Evolutionary conservation across 2,888 invertebrate genomes (phyloP).

Genomic region (Leucania comma): DNA sequence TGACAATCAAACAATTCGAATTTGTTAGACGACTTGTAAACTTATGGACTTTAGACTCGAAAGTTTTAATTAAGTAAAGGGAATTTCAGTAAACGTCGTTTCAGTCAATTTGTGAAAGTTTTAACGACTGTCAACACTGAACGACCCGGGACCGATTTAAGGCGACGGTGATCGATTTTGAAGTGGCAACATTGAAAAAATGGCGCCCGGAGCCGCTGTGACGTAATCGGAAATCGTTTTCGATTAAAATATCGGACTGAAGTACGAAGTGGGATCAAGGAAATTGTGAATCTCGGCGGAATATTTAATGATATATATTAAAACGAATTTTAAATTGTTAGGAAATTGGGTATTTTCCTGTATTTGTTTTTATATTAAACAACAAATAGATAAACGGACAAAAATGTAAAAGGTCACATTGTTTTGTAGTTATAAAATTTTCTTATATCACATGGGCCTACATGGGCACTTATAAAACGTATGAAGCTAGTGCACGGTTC

Average conservation of each 20-base stretch:
- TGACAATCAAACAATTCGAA: conserved; percentile 70
- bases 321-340: neutral
- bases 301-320: conserved; percentile 5
- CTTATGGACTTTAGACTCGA: conserved; percentile 66
- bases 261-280: conserved; percentile 16
- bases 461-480: no score
- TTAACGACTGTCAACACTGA: conserved; percentile 79
- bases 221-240: conserved; percentile 50
- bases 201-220: conserved; percentile 40
- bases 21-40: conserved; percentile 69
- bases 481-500: no score
- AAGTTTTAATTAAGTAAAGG: conserved; percentile 87
- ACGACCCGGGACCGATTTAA: conserved; percentile 62
- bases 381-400: no score
- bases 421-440: no score
- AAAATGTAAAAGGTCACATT: no score
- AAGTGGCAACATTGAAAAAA: conserved; percentile 62
- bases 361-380: no score
- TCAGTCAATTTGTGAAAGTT: conserved; percentile 83
- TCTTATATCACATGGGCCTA: no score
- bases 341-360: neutral
- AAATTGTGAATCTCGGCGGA: conserved; percentile 26
- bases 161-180: conserved; percentile 67
- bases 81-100: conserved; percentile 79
- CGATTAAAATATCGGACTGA: conserved; percentile 48